Evolutionary conservation across 2,888 invertebrate genomes (phyloP).

Genomic region (Parnassius glacialis): DNA sequence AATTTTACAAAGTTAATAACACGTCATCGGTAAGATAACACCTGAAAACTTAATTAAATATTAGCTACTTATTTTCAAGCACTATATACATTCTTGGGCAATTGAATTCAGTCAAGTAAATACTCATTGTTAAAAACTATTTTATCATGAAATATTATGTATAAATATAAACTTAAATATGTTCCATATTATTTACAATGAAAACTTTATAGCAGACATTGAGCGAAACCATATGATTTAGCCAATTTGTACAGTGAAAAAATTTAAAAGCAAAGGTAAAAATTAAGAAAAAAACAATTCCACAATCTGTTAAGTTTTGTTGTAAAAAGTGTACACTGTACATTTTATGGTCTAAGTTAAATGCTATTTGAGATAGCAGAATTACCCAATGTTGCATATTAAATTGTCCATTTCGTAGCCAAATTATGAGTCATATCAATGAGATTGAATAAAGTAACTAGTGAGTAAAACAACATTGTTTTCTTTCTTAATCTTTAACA

Average conservation of each 20-base stretch:
- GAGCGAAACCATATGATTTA: no score
- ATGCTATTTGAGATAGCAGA: conserved; percentile 4
- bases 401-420: conserved; percentile 69
- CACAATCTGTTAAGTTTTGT: no score
- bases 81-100: conserved; percentile 29
- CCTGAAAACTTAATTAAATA: background rate
- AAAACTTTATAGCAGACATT: no score
- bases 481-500: conserved; percentile 28
- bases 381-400: conserved; percentile 49
- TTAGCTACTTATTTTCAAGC: conserved; percentile 18
- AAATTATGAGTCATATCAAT: conserved; percentile 79
- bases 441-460: conserved; percentile 76
- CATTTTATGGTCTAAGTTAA: no score
- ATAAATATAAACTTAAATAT: no score
- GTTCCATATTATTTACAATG: no score
- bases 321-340: no score
- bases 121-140: no score
- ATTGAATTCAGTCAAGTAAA: conserved; percentile 17
- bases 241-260: no score
- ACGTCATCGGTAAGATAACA: conserved; percentile 32
- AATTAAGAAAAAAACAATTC: no score
- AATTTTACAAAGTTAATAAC: conserved; percentile 50
- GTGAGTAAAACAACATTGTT: conserved; percentile 48
- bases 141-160: no score
- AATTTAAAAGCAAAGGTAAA: no score